These are phyloP conservation scores for Mizuhopecten yessoensis DNA, from an alignment of 1,140 invertebrate genomes.

Conservation along the genomic window DNA sequence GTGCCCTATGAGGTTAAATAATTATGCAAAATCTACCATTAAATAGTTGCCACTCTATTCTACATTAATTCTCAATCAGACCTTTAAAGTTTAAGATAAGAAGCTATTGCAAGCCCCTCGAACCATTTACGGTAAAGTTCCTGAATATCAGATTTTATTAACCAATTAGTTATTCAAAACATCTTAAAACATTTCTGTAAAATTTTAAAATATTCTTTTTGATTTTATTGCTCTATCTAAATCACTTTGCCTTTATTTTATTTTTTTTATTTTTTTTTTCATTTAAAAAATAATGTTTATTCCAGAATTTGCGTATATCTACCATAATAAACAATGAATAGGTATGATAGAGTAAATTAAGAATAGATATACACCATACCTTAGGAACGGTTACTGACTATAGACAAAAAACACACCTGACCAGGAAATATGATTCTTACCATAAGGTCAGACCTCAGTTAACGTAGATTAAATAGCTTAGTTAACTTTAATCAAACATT, in stretches of 20 bases:
- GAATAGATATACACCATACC: neutral
- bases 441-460: neutral
- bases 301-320: neutral
- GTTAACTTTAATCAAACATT: too few species aligned
- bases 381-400: neutral
- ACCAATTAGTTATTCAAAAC: neutral
- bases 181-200: neutral
- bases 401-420: conserved; percentile 1
- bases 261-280: neutral
- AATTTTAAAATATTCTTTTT: neutral
- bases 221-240: too few species aligned
- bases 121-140: neutral
- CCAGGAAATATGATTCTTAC: conserved; percentile 9
- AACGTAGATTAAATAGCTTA: neutral
- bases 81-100: conserved; percentile 28
- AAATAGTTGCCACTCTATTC: neutral
- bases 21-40: neutral
- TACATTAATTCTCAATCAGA: neutral
- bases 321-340: neutral
- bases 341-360: neutral
- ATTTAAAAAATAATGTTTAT: neutral
- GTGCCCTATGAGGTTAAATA: neutral
- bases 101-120: neutral
- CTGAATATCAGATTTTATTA: neutral
- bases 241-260: neutral